Evolutionary conservation across 2,888 invertebrate species (phyloP).

Genomic region (Meteorus colon): DNA sequence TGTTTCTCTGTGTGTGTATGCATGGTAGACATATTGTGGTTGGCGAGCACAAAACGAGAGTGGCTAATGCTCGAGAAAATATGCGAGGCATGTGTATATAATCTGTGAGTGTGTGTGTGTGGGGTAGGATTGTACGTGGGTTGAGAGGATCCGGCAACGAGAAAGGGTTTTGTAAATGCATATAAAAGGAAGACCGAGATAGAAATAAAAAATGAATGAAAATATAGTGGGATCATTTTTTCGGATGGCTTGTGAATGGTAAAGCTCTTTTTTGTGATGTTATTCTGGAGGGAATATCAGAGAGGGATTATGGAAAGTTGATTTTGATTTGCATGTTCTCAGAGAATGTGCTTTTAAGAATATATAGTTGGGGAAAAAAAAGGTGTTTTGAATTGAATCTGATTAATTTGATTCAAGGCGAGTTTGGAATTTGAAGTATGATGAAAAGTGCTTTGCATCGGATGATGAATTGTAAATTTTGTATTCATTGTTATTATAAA

Average conservation of each 20-base stretch:
- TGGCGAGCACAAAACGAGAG: not conserved
- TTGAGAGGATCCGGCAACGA: not conserved
- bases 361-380: too few relatives aligned
- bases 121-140: not conserved
- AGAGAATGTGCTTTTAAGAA: too few relatives aligned
- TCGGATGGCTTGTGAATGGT: not conserved
- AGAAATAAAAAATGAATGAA: not conserved
- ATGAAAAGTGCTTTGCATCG: too few relatives aligned
- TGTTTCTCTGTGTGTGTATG: not conserved
- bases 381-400: too few relatives aligned
- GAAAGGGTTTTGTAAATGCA: not conserved
- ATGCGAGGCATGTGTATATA: not conserved
- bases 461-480: too few relatives aligned
- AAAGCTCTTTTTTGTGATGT: not conserved
- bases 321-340: too few relatives aligned
- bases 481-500: too few relatives aligned
- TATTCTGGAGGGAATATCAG: too few relatives aligned
- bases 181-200: not conserved
- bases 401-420: too few relatives aligned
- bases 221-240: not conserved
- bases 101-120: not conserved
- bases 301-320: too few relatives aligned
- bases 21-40: conserved; percentile 1
- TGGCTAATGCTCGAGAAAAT: conserved; percentile 10
- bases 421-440: too few relatives aligned